These are phyloP conservation scores for Papilio protenor DNA, from an alignment of 2,888 invertebrate genomes.

Conservation along the genomic window DNA sequence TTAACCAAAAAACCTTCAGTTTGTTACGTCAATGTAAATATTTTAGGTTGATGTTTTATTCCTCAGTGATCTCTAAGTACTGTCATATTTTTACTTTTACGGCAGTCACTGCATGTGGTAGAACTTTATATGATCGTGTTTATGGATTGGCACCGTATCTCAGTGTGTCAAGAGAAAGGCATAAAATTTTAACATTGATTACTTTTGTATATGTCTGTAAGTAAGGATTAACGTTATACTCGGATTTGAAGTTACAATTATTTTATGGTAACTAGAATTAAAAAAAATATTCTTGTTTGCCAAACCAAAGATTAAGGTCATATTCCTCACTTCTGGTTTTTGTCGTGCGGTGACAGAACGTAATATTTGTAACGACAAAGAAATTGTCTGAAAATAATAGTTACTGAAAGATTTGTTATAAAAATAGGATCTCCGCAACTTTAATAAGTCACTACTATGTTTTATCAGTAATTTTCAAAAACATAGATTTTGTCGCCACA, in stretches of 20 bases:
- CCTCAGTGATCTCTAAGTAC: constrained; percentile 10
- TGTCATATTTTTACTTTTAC: constrained; percentile 24
- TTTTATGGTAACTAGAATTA: background rate
- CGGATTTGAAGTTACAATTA: background rate
- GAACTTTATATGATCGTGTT: constrained; percentile 20
- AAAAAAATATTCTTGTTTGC: constrained; percentile 21
- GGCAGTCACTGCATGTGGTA: constrained; percentile 9
- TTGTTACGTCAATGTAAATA: constrained; percentile 6
- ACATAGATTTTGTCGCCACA: background rate
- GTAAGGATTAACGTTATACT: background rate
- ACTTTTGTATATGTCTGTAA: constrained; percentile 5
- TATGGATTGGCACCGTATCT: constrained; percentile 18
- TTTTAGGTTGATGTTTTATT: constrained; percentile 6
- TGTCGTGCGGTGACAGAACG: background rate
- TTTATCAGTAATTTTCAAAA: background rate
- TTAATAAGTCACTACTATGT: background rate
- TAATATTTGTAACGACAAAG: background rate
- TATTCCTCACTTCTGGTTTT: background rate
- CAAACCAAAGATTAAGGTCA: constrained; percentile 25
- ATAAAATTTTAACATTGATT: constrained; percentile 20
- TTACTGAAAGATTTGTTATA: background rate
- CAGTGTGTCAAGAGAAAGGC: constrained; percentile 11
- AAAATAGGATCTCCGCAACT: background rate
- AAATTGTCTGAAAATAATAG: background rate
- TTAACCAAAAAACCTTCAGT: background rate